A percentile compares a stretch with the other conserved stretches of the same genome.
phyloP scores from a whole-genome alignment of 2,888 invertebrate genomes.

The Xanthorhoe designata region DNA sequence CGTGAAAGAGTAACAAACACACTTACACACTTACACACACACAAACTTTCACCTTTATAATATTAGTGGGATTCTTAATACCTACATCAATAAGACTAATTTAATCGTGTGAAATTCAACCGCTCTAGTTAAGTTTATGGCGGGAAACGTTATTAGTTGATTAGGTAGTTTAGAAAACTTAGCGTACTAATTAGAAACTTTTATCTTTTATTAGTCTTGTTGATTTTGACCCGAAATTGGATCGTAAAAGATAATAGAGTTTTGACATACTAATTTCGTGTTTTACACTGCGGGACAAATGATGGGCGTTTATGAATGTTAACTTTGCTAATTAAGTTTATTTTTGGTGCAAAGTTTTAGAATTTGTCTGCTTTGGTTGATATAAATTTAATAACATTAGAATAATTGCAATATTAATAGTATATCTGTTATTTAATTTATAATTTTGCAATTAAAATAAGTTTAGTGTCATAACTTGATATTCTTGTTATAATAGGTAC shows the following conservation, averaged over 20 bases:
- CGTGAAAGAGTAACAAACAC: too few relatives aligned
- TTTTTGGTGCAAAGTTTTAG: too few relatives aligned
- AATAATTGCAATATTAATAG: too few relatives aligned
- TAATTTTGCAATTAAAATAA: too few relatives aligned
- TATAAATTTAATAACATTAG: too few relatives aligned
- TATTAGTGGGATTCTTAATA: background rate
- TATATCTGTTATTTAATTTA: too few relatives aligned
- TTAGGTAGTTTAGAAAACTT: background rate
- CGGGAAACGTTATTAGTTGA: conserved; percentile 4
- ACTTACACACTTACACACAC: too few relatives aligned
- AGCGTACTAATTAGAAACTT: conserved; percentile 12
- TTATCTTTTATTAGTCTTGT: background rate
- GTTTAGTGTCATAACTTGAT: too few relatives aligned
- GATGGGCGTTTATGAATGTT: background rate
- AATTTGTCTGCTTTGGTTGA: too few relatives aligned
- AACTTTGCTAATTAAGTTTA: too few relatives aligned
- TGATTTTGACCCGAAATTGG: conserved; percentile 8
- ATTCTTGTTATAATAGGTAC: too few relatives aligned
- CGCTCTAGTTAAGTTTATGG: conserved; percentile 8
- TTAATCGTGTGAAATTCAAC: background rate
- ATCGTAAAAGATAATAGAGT: conserved; percentile 4
- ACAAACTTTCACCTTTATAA: too few relatives aligned
- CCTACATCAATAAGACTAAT: background rate
- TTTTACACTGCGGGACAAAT: conserved; percentile 1
- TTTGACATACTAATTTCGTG: background rate